Evolutionary conservation across 1,140 invertebrate species (phyloP), one percentile per base, ranked within the genome.

Genomic region (Caenorhabditis inopinata): DNA sequence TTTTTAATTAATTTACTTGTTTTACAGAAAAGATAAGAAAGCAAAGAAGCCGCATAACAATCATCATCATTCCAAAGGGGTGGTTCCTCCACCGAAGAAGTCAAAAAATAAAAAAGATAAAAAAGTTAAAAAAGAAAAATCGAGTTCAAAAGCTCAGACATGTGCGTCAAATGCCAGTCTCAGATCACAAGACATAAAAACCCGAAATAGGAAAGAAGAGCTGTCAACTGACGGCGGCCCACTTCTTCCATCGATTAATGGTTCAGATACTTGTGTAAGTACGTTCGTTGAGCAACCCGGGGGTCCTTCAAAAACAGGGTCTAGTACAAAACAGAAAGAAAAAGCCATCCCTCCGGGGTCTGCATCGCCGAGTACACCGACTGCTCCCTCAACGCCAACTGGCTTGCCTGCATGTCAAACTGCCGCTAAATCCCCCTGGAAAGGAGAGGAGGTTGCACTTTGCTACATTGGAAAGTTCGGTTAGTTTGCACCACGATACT

Each of bases 1-100:
- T n/a, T n/a, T n/a, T n/a, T n/a, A n/a, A n/a, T n/a, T n/a, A n/a
- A n/a, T n/a, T n/a, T n/a, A n/a, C n/a, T n/a, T n/a, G n/a, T n/a
- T n/a, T 68, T 68, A 1, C 32, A 68, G 58, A 38, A 68, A 68
- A 21, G 58, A 68, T 5, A 68, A 68, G 32, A 68, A 68, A 42
- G 23, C 58, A 21, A 68, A 68, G 32, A 68, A 68, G 21, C 58
- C 27, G 2, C 29, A 38, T 18, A 11, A 68, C 32, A 5, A 38
- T 38, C 7, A 51, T 25, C 18, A 1, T 25, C 18, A 32, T 32
- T 2, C 12, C 11, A 68, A 38, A 42, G 32, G 32, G 11, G 35
- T 32, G 32, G 58, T 68, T 18, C 32, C 38, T 42, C 58, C 58
- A 42, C 58, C 58, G 32, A 68, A 68, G 12, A 68, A 68, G 23